A percentile compares a stretch with the other conserved stretches of the same genome.
phyloP scores from a whole-genome alignment of 2,113 vertebrate genomes.

The Platysteira castanea region DNA sequence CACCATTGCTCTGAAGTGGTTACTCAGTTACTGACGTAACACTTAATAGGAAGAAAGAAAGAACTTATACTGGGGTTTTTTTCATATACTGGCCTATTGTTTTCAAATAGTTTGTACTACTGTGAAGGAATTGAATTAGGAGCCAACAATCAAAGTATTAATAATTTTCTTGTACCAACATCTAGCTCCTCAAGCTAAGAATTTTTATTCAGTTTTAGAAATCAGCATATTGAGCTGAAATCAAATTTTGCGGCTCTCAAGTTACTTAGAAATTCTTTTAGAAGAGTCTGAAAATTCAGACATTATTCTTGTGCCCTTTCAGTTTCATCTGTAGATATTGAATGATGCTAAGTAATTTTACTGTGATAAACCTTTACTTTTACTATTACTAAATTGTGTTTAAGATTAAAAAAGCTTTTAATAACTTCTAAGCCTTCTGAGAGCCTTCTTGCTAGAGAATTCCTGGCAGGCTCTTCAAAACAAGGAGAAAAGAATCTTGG shows the following conservation, averaged over 20 bases:
- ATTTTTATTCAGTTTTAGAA: not conserved
- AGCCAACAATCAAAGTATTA: not conserved
- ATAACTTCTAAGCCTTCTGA: not conserved
- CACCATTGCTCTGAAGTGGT: not conserved
- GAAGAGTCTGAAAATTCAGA: not conserved
- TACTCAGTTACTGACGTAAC: fast-evolving
- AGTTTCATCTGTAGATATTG: not conserved
- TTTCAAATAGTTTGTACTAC: not conserved
- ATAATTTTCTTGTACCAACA: not conserved
- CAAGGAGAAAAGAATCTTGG: not conserved
- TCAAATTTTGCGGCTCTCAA: not conserved
- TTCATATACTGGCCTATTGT: not conserved
- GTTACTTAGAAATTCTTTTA: not conserved
- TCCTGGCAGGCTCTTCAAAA: not conserved
- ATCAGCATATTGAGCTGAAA: not conserved
- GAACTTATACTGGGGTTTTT: fast-evolving
- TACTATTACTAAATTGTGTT: not conserved
- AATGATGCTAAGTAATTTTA: not conserved
- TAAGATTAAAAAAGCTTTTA: not conserved
- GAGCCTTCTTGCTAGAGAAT: not conserved
- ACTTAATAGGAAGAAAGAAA: not conserved
- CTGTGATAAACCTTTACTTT: not conserved
- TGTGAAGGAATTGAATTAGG: not conserved
- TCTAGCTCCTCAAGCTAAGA: not conserved
- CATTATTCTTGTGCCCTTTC: not conserved